Evolutionary conservation across 2,113 vertebrate genomes (phyloP).

Genomic region (Pyxicephalus adspersus): DNA sequence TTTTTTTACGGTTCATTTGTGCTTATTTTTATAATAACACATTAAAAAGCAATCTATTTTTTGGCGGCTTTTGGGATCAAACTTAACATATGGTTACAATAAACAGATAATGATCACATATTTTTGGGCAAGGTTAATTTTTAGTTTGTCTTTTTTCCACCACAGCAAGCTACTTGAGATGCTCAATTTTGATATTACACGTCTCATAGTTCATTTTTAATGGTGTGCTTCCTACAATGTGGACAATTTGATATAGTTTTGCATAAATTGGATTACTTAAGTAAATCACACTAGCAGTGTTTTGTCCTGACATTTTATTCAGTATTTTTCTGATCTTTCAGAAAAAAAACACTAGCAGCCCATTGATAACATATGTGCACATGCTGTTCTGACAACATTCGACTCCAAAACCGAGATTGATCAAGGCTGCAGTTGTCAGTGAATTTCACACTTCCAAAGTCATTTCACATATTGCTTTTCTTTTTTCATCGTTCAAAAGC

Average conservation of each 20-base stretch:
- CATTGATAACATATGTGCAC: slow-evolving; percentile 42
- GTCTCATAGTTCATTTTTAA: not conserved
- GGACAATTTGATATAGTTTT: not conserved
- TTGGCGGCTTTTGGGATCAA: not conserved
- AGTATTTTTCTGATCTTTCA: slow-evolving; percentile 27
- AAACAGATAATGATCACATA: not conserved
- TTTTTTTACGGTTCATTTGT: too few relatives aligned
- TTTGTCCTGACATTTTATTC: slow-evolving; percentile 17
- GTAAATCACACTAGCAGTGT: slow-evolving; percentile 6
- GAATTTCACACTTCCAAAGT: slow-evolving; percentile 54
- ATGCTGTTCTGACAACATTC: slow-evolving; percentile 50
- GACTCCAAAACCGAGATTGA: slow-evolving; percentile 26
- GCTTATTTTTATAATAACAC: too few relatives aligned
- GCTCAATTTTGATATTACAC: not conserved
- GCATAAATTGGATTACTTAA: slow-evolving; percentile 15
- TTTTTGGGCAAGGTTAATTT: not conserved
- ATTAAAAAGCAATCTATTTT: too few relatives aligned
- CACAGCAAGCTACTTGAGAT: too few relatives aligned
- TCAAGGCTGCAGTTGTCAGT: slow-evolving; percentile 53
- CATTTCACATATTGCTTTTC: slow-evolving; percentile 44
- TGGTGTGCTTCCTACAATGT: not conserved
- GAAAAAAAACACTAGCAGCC: slow-evolving; percentile 36
- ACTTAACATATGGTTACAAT: not conserved
- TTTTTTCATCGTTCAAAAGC: slow-evolving; percentile 46
- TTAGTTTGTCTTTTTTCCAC: too few relatives aligned